Evolutionary conservation across 2,797 vertebrate species (phyloP), one percentile per base, ranked within the genome.

Genomic region (Pachyuromys duprasi): DNA sequence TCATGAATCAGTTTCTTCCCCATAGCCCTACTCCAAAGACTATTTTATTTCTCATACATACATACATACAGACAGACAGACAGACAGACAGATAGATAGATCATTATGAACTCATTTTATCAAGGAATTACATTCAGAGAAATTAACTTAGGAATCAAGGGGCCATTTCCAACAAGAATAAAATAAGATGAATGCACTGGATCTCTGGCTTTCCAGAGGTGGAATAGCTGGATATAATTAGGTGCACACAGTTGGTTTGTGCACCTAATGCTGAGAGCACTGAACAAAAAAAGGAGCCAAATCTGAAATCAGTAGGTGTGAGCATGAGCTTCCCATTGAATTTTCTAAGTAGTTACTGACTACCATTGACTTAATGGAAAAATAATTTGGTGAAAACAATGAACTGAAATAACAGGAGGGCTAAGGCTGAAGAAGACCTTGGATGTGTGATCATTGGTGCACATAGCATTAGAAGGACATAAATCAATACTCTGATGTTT

Each of bases 321-420:
- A 67, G 20, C 39, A 70, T n/a, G 70, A 15, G 18, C 45, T 95
- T 91, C 13, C 63, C 65, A 91, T 26, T 28, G 11, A 72, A 12
- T 79, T 49, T 80, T 22, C 55, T 36, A 90, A 36, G 49, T 72
- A 92, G 49, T 65, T 84, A 49, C 33, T n/a, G 45, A 13, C 62
- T 63, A 87, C 55, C 8, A 49, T 53, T 92, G 92, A 82, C 49
- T 42, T 60, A 84, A 93, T 33, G 92, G 12, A 28, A 55, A 94
- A 90, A 45, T 18, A 81, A 74, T 45, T 60, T 83, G 49, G 42
- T 78, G 17, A 86, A 97, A 86, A 9, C 39, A 92, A 57, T 74
- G 49, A 92, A 92, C 92, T 88, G 39, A 87, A 81, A 89, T 93
- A 74, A 93, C 57, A n/a, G 70, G 49, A 93, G n/a, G 57, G 45